These are phyloP conservation scores for Apoda limacodes DNA, from an alignment of 2,888 invertebrate genomes.

Conservation along the genomic window DNA sequence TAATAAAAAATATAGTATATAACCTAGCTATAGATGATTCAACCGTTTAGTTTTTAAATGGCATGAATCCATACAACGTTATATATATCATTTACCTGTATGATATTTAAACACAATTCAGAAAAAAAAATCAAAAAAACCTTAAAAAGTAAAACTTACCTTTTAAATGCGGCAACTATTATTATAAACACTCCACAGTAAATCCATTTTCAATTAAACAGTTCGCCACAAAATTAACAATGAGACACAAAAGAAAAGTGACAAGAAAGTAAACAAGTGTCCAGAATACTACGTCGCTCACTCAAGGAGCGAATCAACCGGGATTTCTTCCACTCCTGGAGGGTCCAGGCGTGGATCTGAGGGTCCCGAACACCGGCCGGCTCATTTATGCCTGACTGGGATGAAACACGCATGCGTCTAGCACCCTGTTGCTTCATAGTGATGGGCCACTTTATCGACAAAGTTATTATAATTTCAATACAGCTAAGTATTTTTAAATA, in stretches of 20 bases:
- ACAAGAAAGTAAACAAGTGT: conserved; percentile 29
- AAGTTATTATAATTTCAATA: too few relatives aligned
- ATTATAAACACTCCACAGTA: background rate
- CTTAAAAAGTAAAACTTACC: conserved; percentile 48
- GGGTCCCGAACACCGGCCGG: conserved; percentile 33
- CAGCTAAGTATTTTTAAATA: background rate
- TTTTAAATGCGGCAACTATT: conserved; percentile 29
- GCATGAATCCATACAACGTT: too few relatives aligned
- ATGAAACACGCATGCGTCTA: conserved; percentile 63
- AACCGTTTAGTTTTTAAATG: too few relatives aligned
- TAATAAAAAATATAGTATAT: background rate
- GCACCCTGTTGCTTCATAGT: conserved; percentile 66
- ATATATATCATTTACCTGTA: too few relatives aligned
- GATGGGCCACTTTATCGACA: conserved; percentile 21
- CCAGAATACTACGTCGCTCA: conserved; percentile 34
- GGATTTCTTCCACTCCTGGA: conserved; percentile 29
- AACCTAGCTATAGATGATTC: conserved; percentile 2
- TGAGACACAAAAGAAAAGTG: too few relatives aligned
- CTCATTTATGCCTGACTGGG: conserved; percentile 46
- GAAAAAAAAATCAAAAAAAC: conserved; percentile 10
- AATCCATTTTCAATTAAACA: too few relatives aligned
- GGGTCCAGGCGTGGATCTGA: conserved; percentile 46
- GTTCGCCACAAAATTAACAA: too few relatives aligned
- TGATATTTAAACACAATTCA: background rate
- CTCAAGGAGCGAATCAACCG: conserved; percentile 22